phyloP scores from a whole-genome alignment of 2,113 vertebrate genomes.

The Regulus satrapa region DNA sequence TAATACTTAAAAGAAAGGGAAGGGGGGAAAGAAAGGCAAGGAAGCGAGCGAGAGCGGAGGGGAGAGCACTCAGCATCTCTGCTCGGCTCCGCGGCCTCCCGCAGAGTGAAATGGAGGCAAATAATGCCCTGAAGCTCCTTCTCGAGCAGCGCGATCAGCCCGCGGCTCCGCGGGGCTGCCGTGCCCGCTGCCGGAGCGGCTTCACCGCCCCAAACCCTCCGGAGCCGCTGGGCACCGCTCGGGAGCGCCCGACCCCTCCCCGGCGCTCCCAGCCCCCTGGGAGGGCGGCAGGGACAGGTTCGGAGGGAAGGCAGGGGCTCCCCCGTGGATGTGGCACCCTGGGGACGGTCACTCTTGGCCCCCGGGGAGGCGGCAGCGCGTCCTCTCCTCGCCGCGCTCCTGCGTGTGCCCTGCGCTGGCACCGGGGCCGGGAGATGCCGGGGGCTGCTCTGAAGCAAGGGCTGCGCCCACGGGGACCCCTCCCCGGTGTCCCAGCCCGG shows the following conservation, averaged over 20 bases:
- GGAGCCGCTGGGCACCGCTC: not conserved
- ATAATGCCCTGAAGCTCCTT: slow-evolving; percentile 12
- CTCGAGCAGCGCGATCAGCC: not conserved
- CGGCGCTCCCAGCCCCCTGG: rapidly evolving
- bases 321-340: not conserved
- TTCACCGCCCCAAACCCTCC: not conserved
- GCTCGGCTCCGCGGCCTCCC: not conserved
- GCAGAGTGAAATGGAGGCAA: slow-evolving; percentile 17
- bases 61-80: not conserved
- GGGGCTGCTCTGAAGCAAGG: not conserved
- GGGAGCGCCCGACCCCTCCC: not conserved
- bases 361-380: not conserved
- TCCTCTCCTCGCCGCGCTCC: not conserved
- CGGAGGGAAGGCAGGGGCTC: not conserved
- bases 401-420: rapidly evolving
- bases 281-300: not conserved
- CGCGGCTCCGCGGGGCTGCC: not conserved
- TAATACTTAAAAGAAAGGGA: not conserved
- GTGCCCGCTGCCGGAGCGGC: not conserved
- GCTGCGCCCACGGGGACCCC: not conserved
- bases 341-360: rapidly evolving
- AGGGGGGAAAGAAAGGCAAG: not conserved
- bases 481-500: not conserved
- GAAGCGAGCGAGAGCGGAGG: not conserved
- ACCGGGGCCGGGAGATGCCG: rapidly evolving